Conservation (phyloP, 2,888 invertebrate genomes). For the Carpatolechia fugitivella region DNA sequence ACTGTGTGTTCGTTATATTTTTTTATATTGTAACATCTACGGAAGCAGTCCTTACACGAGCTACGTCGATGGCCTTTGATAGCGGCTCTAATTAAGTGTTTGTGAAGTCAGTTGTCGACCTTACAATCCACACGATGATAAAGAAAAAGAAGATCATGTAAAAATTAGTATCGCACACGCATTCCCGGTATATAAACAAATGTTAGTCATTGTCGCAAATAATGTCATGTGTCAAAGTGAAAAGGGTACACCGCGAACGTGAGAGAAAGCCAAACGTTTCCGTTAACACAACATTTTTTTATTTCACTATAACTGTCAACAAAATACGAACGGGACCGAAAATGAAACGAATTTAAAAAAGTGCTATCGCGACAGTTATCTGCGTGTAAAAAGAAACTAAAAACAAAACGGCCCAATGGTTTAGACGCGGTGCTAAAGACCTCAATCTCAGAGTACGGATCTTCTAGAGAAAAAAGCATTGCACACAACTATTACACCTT, state of each 20-base stretch:
- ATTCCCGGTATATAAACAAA: conserved; percentile 21
- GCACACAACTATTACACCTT: no score
- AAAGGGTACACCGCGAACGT: conserved; percentile 20
- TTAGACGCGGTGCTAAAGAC: conserved; percentile 46
- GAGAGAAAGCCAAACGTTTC: conserved; percentile 30
- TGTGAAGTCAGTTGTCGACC: no score
- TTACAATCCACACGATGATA: neutral
- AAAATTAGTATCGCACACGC: neutral
- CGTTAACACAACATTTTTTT: conserved; percentile 8
- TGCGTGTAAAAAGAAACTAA: conserved; percentile 8
- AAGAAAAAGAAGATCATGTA: neutral
- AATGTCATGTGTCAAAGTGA: neutral
- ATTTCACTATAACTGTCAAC: conserved; percentile 19
- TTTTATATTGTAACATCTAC: no score
- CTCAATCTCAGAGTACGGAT: no score
- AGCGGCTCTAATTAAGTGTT: no score
- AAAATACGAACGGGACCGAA: conserved; percentile 30
- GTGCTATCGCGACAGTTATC: conserved; percentile 23
- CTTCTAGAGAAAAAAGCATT: no score
- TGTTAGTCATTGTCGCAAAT: conserved; percentile 7
- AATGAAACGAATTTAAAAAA: conserved; percentile 36
- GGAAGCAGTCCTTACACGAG: no score
- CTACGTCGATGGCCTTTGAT: no score
- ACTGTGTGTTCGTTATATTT: no score
- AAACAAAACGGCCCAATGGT: conserved; percentile 17